Conservation (phyloP, 2,113 vertebrate genomes). For the Lophochroa leadbeateri region DNA sequence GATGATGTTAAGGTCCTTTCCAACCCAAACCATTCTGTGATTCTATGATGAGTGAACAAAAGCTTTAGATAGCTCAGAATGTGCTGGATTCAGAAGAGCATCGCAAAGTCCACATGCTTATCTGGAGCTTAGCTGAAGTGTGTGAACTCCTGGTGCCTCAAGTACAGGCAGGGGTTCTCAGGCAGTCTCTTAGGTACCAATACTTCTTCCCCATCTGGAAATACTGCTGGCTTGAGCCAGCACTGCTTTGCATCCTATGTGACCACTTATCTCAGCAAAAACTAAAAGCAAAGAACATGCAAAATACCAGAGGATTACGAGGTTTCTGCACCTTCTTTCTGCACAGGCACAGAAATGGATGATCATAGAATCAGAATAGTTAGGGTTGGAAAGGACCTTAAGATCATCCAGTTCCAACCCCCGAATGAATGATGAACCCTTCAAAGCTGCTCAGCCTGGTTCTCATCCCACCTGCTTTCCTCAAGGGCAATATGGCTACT, state of each 20-base stretch:
- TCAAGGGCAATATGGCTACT: neutral
- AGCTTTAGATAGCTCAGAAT: neutral
- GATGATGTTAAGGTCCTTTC: neutral
- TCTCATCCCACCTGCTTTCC: neutral
- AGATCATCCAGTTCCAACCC: neutral
- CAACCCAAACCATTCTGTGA: neutral
- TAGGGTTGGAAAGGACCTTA: neutral
- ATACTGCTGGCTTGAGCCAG: neutral
- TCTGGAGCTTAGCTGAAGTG: neutral
- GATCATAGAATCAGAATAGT: neutral
- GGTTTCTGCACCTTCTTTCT: neutral
- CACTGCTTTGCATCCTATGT: neutral
- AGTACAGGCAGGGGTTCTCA: neutral
- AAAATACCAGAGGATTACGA: neutral
- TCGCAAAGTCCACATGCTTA: neutral
- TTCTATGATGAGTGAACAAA: neutral
- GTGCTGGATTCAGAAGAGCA: neutral
- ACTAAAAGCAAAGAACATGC: neutral
- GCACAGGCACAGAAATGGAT: neutral
- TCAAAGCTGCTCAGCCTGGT: neutral
- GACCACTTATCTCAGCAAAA: neutral
- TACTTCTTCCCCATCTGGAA: neutral
- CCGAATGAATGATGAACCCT: neutral
- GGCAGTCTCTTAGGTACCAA: neutral
- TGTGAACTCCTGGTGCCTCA: neutral